These are phyloP conservation scores for Corydoras maculifer DNA, from an alignment of 2,113 vertebrate species.

Conservation along the genomic window DNA sequence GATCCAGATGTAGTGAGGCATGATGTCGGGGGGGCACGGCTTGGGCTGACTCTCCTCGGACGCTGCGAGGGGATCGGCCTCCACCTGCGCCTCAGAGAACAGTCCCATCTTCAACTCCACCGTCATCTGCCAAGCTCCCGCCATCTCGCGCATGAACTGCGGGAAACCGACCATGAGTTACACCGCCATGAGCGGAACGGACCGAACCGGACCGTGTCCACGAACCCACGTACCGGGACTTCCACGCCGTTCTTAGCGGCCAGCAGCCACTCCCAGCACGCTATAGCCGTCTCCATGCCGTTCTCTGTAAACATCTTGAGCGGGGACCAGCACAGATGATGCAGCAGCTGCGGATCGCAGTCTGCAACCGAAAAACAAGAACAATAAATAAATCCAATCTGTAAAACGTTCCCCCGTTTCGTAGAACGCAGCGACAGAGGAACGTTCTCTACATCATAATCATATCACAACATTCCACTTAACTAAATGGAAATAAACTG, in stretches of 20 bases:
- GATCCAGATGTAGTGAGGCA: constrained; percentile 94
- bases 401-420: no score
- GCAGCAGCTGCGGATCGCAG: constrained; percentile 88
- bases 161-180: background rate
- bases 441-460: no score
- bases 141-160: constrained; percentile 97
- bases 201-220: no score
- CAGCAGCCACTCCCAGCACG: constrained; percentile 98
- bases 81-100: constrained; percentile 83
- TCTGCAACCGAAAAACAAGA: constrained; percentile 57
- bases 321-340: constrained; percentile 94
- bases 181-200: no score
- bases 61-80: constrained; percentile 91
- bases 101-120: constrained; percentile 92
- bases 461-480: no score
- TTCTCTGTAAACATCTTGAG: constrained; percentile 93
- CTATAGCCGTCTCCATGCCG: constrained; percentile 91
- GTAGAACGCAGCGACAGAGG: no score
- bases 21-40: constrained; percentile 87
- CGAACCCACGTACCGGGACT: constrained; percentile 75
- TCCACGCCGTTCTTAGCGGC: constrained; percentile 88
- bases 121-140: constrained; percentile 97
- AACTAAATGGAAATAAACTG: no score
- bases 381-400: no score
- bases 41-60: constrained; percentile 90